Percentiles rank a stretch among this genome's conserved stretches.
These are phyloP conservation scores for Chymomyza amoena DNA, from an alignment of 2,888 invertebrate species.

Conservation along the genomic window DNA sequence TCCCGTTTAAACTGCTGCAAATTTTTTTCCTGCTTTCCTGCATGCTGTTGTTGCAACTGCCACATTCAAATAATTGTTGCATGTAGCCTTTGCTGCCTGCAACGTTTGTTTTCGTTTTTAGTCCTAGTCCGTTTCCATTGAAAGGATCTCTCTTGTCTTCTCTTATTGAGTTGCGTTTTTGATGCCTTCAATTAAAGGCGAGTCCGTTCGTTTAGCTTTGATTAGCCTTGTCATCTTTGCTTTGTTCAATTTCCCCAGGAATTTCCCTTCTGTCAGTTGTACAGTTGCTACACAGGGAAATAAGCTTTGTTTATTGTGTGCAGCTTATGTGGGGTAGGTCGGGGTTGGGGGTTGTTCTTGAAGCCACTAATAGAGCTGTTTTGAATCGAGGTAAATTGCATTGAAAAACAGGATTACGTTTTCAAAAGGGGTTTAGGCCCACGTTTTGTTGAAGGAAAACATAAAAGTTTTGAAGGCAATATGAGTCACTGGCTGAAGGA, in stretches of 20 bases:
- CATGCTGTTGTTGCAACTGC: neutral
- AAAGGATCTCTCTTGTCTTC: neutral
- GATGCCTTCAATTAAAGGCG: neutral
- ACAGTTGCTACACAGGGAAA: neutral
- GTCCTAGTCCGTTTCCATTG: no score
- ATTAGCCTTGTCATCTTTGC: conserved; percentile 27
- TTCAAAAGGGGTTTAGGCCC: no score
- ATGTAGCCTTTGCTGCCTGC: neutral
- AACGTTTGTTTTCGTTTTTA: no score
- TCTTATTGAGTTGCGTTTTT: neutral
- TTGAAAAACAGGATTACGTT: no score
- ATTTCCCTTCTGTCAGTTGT: neutral
- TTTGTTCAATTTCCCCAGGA: neutral
- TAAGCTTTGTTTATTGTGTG: neutral
- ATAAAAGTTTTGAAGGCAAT: no score
- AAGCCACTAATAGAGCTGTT: no score
- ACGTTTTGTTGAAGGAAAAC: no score
- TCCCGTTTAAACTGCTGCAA: no score
- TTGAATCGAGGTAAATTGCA: no score
- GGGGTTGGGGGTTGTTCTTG: no score
- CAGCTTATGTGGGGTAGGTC: no score
- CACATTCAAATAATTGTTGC: neutral
- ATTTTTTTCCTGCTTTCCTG: neutral
- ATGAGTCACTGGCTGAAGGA: no score
- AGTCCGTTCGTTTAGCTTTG: conserved; percentile 2